Evolutionary conservation across 2,113 vertebrate genomes (phyloP).

Genomic region (Sprattus sprattus): DNA sequence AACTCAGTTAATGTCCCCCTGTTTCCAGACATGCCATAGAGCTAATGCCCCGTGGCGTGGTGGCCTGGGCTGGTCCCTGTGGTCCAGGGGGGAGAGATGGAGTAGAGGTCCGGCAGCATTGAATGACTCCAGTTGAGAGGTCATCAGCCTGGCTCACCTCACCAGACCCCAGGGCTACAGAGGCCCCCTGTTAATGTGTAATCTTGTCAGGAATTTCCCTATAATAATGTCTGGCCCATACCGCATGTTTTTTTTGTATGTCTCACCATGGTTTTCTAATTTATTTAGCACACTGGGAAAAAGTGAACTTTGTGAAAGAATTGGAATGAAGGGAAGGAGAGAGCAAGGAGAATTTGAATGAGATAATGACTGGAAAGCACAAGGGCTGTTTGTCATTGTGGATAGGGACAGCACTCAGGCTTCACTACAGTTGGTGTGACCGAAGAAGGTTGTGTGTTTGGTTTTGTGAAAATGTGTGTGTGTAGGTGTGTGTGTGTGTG

Average conservation of each 20-base stretch:
- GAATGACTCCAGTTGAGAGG: too few species aligned
- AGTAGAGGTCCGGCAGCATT: background rate
- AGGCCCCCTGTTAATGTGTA: too few species aligned
- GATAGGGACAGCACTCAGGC: background rate
- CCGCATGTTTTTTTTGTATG: too few species aligned
- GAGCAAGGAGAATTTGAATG: background rate
- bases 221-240: too few species aligned
- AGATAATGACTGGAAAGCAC: background rate
- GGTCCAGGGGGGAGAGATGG: background rate
- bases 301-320: background rate
- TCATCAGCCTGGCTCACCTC: too few species aligned
- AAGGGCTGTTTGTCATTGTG: background rate
- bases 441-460: too few species aligned
- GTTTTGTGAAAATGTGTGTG: background rate
- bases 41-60: background rate
- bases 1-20: background rate
- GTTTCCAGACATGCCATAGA: background rate
- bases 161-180: too few species aligned
- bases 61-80: background rate
- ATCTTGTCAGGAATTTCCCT: too few species aligned
- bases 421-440: background rate
- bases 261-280: too few species aligned
- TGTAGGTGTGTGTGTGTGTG: slow-evolving; percentile 33
- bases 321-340: background rate
- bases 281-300: too few species aligned